These are phyloP conservation scores for Synanthedon tipuliformis DNA, from an alignment of 2,888 invertebrate genomes.

Conservation along the genomic window DNA sequence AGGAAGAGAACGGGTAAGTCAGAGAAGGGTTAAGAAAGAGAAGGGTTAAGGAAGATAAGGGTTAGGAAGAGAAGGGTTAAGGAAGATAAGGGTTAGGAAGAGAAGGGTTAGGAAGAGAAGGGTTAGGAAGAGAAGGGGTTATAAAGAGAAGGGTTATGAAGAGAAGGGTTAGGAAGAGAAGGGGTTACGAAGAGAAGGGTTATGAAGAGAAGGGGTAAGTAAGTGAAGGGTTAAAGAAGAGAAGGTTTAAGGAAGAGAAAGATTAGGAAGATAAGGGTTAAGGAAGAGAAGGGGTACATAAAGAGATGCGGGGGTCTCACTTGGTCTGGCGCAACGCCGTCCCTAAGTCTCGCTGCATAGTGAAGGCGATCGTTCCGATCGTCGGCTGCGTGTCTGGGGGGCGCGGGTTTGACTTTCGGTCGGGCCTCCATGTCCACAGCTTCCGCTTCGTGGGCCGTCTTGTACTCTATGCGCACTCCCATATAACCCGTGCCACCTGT, in stretches of 20 bases:
- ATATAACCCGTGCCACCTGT: slow-evolving; percentile 10
- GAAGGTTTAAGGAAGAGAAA: too few species aligned
- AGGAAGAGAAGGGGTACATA: not conserved
- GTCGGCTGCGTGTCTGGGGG: slow-evolving; percentile 23
- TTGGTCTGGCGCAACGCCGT: slow-evolving; percentile 24
- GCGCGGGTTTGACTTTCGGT: slow-evolving; percentile 25
- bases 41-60: too few species aligned
- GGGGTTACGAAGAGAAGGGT: not conserved
- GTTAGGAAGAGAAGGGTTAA: too few species aligned
- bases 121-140: too few species aligned
- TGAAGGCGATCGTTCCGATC: slow-evolving; percentile 20
- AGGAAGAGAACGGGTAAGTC: too few species aligned
- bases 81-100: too few species aligned
- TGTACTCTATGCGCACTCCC: slow-evolving; percentile 83
- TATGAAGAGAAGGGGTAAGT: not conserved
- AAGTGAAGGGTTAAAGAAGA: too few species aligned
- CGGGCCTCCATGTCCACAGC: slow-evolving; percentile 76
- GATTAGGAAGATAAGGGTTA: not conserved
- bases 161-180: too few species aligned
- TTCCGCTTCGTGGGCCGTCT: slow-evolving; percentile 86
- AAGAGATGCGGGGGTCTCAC: slow-evolving; percentile 11
- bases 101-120: too few species aligned
- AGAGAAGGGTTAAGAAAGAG: too few species aligned
- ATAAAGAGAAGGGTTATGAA: too few species aligned
- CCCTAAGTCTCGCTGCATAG: slow-evolving; percentile 19